Evolutionary conservation across 2,797 vertebrate genomes (phyloP).

Genomic region (Echiichthys vipera): DNA sequence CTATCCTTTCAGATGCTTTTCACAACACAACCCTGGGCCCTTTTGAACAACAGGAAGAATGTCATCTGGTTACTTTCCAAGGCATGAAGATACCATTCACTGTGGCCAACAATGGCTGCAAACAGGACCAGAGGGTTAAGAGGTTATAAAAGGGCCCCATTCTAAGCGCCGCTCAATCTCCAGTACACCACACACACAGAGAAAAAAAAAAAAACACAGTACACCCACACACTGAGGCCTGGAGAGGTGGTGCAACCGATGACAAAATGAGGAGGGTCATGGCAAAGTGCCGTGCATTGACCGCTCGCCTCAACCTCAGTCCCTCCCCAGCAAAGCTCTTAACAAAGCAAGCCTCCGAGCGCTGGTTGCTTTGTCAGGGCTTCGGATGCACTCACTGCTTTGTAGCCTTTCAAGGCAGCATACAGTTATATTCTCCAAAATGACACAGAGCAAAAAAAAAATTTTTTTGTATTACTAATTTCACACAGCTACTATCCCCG

Average conservation of each 20-base stretch:
- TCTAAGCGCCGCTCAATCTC: conserved; percentile 69
- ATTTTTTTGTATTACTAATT: background rate
- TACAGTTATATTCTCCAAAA: no score
- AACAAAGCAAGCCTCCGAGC: conserved; percentile 34
- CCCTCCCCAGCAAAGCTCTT: conserved; percentile 41
- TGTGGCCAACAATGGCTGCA: conserved; percentile 81
- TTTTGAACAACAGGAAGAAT: conserved; percentile 84
- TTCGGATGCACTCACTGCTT: conserved; percentile 7
- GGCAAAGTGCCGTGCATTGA: conserved; percentile 61
- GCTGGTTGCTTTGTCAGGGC: conserved; percentile 8
- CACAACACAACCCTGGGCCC: conserved; percentile 81
- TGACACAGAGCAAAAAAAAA: background rate
- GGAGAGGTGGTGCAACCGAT: conserved; percentile 62
- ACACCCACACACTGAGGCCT: conserved; percentile 72
- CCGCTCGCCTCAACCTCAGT: conserved; percentile 55
- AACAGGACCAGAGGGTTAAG: conserved; percentile 81
- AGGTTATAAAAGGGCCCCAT: conserved; percentile 82
- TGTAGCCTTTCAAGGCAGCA: no score
- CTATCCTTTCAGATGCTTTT: conserved; percentile 79
- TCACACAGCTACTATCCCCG: background rate
- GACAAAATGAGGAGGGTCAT: conserved; percentile 70
- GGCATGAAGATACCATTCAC: conserved; percentile 83
- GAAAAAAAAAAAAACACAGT: conserved; percentile 50
- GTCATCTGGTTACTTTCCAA: conserved; percentile 86
- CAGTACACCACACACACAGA: conserved; percentile 61